Conservation (phyloP, 2,888 invertebrate genomes). For the Lampropteryx suffumata region DNA sequence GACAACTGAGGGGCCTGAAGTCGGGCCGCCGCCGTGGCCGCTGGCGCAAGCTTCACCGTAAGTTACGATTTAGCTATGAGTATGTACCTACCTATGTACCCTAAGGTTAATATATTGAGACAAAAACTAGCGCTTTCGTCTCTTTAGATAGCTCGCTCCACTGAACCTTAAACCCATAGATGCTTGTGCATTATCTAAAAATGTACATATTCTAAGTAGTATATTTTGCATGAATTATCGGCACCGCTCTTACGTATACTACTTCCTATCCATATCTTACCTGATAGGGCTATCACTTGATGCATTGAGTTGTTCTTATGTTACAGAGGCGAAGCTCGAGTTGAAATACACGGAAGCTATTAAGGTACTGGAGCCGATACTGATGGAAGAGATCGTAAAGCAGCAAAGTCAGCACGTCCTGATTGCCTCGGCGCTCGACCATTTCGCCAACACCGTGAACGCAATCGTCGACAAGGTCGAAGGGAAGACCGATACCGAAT, state of each 20-base stretch:
- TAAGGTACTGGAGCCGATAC: conserved; percentile 6
- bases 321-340: conserved; percentile 5
- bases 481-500: conserved; percentile 1
- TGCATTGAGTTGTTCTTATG: background rate
- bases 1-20: conserved; percentile 16
- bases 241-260: too few relatives aligned
- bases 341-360: conserved; percentile 3
- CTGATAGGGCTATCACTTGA: too few relatives aligned
- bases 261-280: too few relatives aligned
- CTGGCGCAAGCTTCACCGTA: conserved; percentile 13
- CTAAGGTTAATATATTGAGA: too few relatives aligned
- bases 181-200: too few relatives aligned
- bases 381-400: conserved; percentile 3
- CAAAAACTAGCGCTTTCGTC: too few relatives aligned
- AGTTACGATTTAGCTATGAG: background rate
- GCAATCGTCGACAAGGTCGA: conserved; percentile 12
- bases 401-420: conserved; percentile 14
- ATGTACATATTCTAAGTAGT: too few relatives aligned
- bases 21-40: conserved; percentile 18
- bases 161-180: too few relatives aligned
- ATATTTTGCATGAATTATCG: too few relatives aligned
- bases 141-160: too few relatives aligned
- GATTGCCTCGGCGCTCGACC: conserved; percentile 14
- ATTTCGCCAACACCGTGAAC: conserved; percentile 20
- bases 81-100: too few relatives aligned